Conservation (phyloP, 2,888 invertebrate genomes). For the Elysia crispata region DNA sequence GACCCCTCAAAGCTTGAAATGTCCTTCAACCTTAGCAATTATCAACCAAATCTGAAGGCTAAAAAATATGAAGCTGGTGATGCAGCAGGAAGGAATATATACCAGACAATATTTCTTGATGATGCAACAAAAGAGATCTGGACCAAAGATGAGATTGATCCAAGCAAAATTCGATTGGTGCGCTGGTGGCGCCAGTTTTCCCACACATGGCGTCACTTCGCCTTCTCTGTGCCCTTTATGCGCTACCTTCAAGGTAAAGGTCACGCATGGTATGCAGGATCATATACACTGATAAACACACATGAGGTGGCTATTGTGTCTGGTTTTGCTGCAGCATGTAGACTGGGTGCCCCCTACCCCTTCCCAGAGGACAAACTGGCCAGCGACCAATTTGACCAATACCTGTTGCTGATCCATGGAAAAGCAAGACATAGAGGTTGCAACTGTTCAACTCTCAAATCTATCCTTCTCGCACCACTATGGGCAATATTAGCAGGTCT, state of each 20-base stretch:
- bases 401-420: conserved; percentile 65
- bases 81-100: conserved; percentile 59
- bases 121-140: conserved; percentile 58
- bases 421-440: conserved; percentile 56
- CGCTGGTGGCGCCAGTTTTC: conserved; percentile 70
- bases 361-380: conserved; percentile 64
- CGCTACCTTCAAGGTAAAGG: conserved; percentile 64
- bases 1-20: conserved; percentile 68
- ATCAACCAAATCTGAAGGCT: conserved; percentile 64
- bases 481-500: conserved; percentile 58
- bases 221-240: conserved; percentile 66
- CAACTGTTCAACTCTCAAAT: conserved; percentile 57
- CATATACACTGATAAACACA: conserved; percentile 68
- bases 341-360: conserved; percentile 67
- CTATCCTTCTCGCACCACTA: conserved; percentile 56
- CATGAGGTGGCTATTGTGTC: conserved; percentile 68
- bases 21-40: conserved; percentile 69
- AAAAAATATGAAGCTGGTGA: no score
- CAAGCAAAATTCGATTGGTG: conserved; percentile 60
- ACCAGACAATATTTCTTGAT: conserved; percentile 68
- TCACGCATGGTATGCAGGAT: conserved; percentile 65
- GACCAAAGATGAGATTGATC: conserved; percentile 61
- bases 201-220: conserved; percentile 69
- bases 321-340: conserved; percentile 66
- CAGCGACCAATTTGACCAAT: conserved; percentile 66